These are phyloP conservation scores for Prunella himalayana DNA, from an alignment of 2,113 vertebrate species.

Conservation along the genomic window DNA sequence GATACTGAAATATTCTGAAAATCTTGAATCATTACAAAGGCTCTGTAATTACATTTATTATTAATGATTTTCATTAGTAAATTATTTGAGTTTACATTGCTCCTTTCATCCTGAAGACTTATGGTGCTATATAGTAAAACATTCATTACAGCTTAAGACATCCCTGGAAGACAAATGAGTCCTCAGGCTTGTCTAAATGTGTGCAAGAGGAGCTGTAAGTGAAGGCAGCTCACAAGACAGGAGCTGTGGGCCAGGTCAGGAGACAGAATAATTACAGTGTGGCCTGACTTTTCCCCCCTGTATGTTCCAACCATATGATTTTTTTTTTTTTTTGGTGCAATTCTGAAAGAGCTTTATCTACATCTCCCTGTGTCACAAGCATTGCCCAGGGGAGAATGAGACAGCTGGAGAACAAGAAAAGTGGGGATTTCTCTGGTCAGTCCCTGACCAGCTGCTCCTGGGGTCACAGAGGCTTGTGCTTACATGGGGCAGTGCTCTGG, in stretches of 20 bases:
- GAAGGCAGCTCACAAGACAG: neutral
- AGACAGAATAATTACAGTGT: neutral
- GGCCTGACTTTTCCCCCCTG: neutral
- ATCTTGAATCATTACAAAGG: neutral
- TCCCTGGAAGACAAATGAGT: neutral
- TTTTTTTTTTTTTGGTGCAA: neutral
- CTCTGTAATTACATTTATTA: neutral
- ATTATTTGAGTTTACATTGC: neutral
- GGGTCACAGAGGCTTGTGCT: neutral
- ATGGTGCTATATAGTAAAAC: neutral
- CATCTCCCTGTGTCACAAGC: neutral
- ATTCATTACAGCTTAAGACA: neutral
- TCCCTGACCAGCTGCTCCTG: neutral
- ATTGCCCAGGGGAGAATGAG: neutral
- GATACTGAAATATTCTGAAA: neutral
- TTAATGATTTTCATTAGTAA: neutral
- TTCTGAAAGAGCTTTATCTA: neutral
- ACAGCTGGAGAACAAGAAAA: neutral
- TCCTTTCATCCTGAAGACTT: neutral
- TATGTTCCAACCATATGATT: rapidly evolving
- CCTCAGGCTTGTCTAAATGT: neutral
- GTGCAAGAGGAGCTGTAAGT: neutral
- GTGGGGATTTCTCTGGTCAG: neutral
- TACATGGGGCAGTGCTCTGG: rapidly evolving
- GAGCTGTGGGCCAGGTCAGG: neutral